Conservation (phyloP, 2,888 invertebrate genomes). For the Eledona agricola region DNA sequence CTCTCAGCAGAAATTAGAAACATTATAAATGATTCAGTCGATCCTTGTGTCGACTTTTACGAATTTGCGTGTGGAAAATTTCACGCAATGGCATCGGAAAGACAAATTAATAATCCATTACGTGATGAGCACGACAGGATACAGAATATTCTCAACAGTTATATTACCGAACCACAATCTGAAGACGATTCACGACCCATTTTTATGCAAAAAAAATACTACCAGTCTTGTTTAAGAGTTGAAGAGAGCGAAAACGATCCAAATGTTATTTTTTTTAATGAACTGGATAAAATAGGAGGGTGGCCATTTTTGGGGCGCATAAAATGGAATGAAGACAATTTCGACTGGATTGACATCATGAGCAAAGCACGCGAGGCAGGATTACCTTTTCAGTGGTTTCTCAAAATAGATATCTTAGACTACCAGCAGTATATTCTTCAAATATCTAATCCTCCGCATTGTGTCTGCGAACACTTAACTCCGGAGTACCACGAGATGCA, state of each 20-base stretch:
- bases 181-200: constrained; percentile 11
- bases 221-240: constrained; percentile 45
- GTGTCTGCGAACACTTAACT: neutral
- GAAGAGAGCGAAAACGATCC: constrained; percentile 37
- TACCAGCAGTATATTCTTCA: constrained; percentile 13
- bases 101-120: constrained; percentile 4
- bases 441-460: constrained; percentile 14
- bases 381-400: constrained; percentile 44
- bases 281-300: constrained; percentile 48
- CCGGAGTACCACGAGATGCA: constrained; percentile 12
- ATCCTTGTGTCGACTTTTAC: constrained; percentile 83
- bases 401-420: constrained; percentile 30
- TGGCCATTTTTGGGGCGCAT: constrained; percentile 51
- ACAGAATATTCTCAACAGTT: constrained; percentile 1
- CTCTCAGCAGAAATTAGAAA: constrained; percentile 75
- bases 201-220: constrained; percentile 44
- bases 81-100: constrained; percentile 68
- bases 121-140: constrained; percentile 10
- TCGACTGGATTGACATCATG: constrained; percentile 49
- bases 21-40: constrained; percentile 71
- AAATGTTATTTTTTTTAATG: constrained; percentile 41
- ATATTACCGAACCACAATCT: constrained; percentile 8
- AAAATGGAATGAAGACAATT: constrained; percentile 44
- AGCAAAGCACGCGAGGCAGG: constrained; percentile 47
- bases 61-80: constrained; percentile 79